Conservation (phyloP, 1,140 invertebrate species). For the Lasioglossum albipes region DNA sequence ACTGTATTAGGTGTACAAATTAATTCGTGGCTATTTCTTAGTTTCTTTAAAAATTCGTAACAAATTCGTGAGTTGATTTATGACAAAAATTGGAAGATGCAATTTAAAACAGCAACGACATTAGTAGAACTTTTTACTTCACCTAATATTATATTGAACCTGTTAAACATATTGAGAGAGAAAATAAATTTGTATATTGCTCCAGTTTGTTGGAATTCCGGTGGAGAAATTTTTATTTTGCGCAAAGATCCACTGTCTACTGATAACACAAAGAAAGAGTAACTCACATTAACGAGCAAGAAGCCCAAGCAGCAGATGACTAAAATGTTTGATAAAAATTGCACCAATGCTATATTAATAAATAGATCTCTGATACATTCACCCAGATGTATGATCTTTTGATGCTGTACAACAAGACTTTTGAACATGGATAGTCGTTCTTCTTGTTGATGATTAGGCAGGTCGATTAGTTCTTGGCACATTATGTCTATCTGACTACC, state of each 20-base stretch:
- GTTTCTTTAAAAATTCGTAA: too few species aligned
- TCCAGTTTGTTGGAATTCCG: too few species aligned
- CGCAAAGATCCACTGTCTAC: too few species aligned
- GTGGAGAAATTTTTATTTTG: too few species aligned
- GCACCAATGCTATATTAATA: conserved; percentile 16
- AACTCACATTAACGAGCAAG: conserved; percentile 8
- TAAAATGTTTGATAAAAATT: conserved; percentile 31
- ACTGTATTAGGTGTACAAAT: neutral
- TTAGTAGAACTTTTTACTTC: too few species aligned
- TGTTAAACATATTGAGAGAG: too few species aligned
- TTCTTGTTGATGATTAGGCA: neutral
- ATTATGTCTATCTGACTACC: neutral
- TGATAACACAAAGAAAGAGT: neutral
- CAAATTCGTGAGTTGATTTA: too few species aligned
- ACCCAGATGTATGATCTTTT: conserved; percentile 19
- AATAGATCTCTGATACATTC: conserved; percentile 4
- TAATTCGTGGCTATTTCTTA: too few species aligned
- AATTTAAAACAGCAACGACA: too few species aligned
- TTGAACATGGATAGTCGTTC: neutral
- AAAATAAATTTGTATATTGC: too few species aligned
- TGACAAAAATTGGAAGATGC: too few species aligned
- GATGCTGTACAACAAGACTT: neutral
- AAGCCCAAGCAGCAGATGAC: conserved; percentile 34
- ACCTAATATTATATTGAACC: too few species aligned
- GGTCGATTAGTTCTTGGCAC: neutral